phyloP scores from a whole-genome alignment of 2,888 invertebrate genomes.

The Anthophora plumipes region DNA sequence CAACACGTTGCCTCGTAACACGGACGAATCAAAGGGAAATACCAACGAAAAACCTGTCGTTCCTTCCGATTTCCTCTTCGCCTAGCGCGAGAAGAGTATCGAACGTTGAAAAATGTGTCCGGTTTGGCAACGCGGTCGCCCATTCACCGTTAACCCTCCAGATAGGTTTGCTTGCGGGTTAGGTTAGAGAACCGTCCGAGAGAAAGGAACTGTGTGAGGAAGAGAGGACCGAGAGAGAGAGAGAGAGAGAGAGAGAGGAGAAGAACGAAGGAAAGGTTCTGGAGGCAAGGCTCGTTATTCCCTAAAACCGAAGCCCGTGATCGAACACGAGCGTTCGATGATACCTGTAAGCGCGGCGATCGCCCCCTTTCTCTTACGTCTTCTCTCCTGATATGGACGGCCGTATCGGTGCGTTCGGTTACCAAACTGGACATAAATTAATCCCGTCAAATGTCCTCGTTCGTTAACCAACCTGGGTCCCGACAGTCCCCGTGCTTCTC shows the following conservation, averaged over 20 bases:
- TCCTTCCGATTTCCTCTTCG: slow-evolving; percentile 52
- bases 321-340: slow-evolving; percentile 56
- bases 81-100: slow-evolving; percentile 39
- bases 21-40: no score
- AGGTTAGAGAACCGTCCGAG: slow-evolving; percentile 65
- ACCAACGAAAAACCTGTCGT: slow-evolving; percentile 46
- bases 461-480: slow-evolving; percentile 74
- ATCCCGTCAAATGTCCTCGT: slow-evolving; percentile 83
- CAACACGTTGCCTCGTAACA: no score
- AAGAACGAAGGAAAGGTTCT: slow-evolving; percentile 21
- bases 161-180: slow-evolving; percentile 67
- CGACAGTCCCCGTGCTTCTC: slow-evolving; percentile 32
- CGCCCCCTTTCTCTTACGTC: slow-evolving; percentile 27
- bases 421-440: slow-evolving; percentile 83
- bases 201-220: slow-evolving; percentile 30
- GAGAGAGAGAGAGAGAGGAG: background rate
- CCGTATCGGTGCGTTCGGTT: slow-evolving; percentile 78
- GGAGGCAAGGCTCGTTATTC: slow-evolving; percentile 73
- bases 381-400: slow-evolving; percentile 59
- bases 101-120: slow-evolving; percentile 50
- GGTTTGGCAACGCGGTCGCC: slow-evolving; percentile 68
- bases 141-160: slow-evolving; percentile 71
- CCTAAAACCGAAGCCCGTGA: slow-evolving; percentile 73
- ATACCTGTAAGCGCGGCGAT: slow-evolving; percentile 59
- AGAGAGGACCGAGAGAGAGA: background rate